Evolutionary conservation across 2,888 invertebrate genomes (phyloP), one percentile per base, ranked within the genome.

Genomic region (Mycalesis mineus): DNA sequence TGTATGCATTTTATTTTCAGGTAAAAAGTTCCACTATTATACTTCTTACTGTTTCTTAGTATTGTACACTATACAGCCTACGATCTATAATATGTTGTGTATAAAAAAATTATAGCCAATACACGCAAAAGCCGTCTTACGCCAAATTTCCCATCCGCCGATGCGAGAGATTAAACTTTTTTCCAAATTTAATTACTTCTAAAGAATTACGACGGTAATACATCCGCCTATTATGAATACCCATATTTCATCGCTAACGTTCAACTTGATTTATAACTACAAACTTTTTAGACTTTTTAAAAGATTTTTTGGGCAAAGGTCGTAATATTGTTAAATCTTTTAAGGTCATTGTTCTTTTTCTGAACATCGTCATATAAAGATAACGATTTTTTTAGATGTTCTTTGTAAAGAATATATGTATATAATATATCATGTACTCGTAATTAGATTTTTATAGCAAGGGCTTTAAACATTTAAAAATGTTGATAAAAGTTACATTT

Each of bases 131-230:
- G 17, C 15, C 22, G 50, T 37, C 39, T 39, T 28, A 22, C 50
- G 22, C 22, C 13, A 8, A 50, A 17, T 40, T 40, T n/a, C 15
- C 50, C 39, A 13, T 22, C 50, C 39, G 39, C 22, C 50, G 50
- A 39, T n/a, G 40, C 29, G 15, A 40, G 14, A 40, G 40, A 40
- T 40, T 40, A 40, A 37, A 47, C 61, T 51, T 53, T 53, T 56
- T 56, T 33, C 7, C 33, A 33, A 55, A 60, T 61, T 64, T 60
- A 48, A 54, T 48, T 42, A 42, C 11, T 47, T 33, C 37, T 53
- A 44, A 58, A 58, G 57, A 48, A 42, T 58, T 58, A 56, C 33
- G 28, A 13, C 7, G 13, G 50, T 57, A 44, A 40, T 51, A 47
- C 36, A 50, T 50, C 39, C 50, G 50, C 22, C 37, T 39, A 39